Base-by-base conservation (phyloP, 2,113 vertebrate genomes). In the Ciconia boyciana region DNA sequence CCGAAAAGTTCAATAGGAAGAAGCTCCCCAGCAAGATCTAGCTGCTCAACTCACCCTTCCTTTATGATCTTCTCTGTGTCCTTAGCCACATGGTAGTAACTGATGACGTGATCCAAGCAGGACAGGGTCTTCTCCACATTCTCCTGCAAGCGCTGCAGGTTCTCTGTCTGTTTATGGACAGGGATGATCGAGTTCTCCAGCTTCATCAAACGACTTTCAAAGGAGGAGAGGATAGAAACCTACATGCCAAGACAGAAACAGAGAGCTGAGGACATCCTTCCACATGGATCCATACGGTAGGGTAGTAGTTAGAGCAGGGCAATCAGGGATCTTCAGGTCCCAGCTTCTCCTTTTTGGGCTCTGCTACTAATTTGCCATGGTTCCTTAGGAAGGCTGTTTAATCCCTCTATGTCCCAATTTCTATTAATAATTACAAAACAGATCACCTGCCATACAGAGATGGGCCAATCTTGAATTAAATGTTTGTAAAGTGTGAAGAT, bases 161-260 rank as follows among this genome's bases (percentile, higher is more conserved):
- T 99, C 98, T 99, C 99, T 1, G 99, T 99, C 97, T 99, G 99
- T 57, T 99, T 99, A 96, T 99, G 99, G 16, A 99, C 99, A 0
- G 99, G 99, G 97, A 99, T 99, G 97, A 99, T 99, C 61, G 99
- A 99, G 96, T 99, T 99, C 97, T 99, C 99, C 98, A 99, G 98
- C 96, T 99, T 99, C 99, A 99, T 99, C 58, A 99, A 98, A 13
- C 99, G 99, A 49, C 99, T 99, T 97, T 99, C 99, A 54, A 99
- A 99, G 28, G 99, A 99, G 0, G 99, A 99, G 92, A 99, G 98
- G 96, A 99, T 99, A 72, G 99, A 99, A 71, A 99, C 99, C 99
- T 99, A 69, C 1, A 68, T 0, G 6, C 52, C 95, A 46, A 18
- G 17, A 61, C 17, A 88, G 41, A 71, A 76, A 77, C 8, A 61